Conservation (phyloP, 1,140 invertebrate species). For the Drosophila eugracilis region DNA sequence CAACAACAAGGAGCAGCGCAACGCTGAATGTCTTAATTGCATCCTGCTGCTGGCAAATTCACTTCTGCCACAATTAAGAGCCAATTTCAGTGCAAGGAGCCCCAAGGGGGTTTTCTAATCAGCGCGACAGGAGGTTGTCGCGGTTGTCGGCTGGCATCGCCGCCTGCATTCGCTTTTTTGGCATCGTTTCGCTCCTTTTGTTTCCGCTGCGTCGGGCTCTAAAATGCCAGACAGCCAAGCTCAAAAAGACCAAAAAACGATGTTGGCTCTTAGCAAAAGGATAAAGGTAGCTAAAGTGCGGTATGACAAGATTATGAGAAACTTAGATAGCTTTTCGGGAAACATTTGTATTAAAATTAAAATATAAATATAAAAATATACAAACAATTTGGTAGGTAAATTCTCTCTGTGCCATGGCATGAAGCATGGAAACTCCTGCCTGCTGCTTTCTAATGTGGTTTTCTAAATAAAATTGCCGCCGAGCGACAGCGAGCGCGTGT, state of each 20-base stretch:
- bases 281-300: background rate
- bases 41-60: slow-evolving; percentile 81
- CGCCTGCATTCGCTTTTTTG: slow-evolving; percentile 8
- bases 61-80: slow-evolving; percentile 79
- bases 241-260: background rate
- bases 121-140: slow-evolving; percentile 42
- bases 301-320: no score
- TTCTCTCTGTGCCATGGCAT: background rate
- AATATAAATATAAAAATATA: no score
- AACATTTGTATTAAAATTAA: background rate
- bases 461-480: slow-evolving; percentile 32
- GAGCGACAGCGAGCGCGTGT: background rate
- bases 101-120: slow-evolving; percentile 62
- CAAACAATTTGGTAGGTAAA: background rate
- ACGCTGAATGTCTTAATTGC: slow-evolving; percentile 77
- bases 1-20: slow-evolving; percentile 16
- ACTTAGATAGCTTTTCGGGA: no score
- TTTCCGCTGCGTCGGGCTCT: slow-evolving; percentile 54
- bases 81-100: slow-evolving; percentile 59
- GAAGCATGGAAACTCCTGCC: background rate
- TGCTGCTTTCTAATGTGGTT: background rate
- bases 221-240: slow-evolving; percentile 29
- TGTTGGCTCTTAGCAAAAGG: background rate
- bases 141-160: slow-evolving; percentile 10
- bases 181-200: slow-evolving; percentile 48